Base-by-base conservation (phyloP, 2,797 vertebrate genomes). In the Crenichthys baileyi region DNA sequence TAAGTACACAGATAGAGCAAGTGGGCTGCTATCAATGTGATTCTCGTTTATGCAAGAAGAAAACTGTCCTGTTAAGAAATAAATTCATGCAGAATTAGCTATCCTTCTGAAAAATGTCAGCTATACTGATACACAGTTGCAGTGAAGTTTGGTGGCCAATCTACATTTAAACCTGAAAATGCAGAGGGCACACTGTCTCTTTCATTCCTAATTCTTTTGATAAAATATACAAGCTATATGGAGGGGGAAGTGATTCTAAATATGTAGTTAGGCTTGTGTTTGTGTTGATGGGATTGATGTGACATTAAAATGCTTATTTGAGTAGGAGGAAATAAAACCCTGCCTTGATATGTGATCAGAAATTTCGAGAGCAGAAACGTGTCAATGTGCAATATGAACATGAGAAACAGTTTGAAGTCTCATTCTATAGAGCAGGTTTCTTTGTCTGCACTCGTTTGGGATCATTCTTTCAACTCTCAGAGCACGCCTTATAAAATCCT, bases 391-490 rank as follows among this genome's bases (percentile, higher is more conserved):
- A 87, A 78, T 60, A 61, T 90, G 82, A 90, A 89, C 81, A 78
- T 73, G 75, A 83, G 82, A 73, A 80, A 77, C 39, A 73, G 88
- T 85, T 84, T 88, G 83, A 91, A 89, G 87, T 85, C 74, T 87
- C 73, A 68, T 73, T 88, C 84, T 80, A 29, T 58, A 44, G 78
- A 86, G 79, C 82, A 82, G 80, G 83, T 88, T 88, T 89, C 90
- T 90, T 91, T 91, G 91, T 93, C 90, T 75, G 83, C 63, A 3
- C 81, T 93, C 88, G 86, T 91, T 94, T 91, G 79, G 87, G 72
- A n/a, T 85, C 78, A 83, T 93, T 93, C 92, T 93, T 90, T 93
- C 80, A 92, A 92, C 88, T 91, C 81, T 82, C 82, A 31, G 87
- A 85, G 85, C 85, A 63, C 86, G 89, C 85, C 88, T 91, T 88